These are phyloP conservation scores for Oscarella lobularis DNA, from an alignment of 37 sponge, comb jelly and placozoan genomes.

Conservation along the genomic window DNA sequence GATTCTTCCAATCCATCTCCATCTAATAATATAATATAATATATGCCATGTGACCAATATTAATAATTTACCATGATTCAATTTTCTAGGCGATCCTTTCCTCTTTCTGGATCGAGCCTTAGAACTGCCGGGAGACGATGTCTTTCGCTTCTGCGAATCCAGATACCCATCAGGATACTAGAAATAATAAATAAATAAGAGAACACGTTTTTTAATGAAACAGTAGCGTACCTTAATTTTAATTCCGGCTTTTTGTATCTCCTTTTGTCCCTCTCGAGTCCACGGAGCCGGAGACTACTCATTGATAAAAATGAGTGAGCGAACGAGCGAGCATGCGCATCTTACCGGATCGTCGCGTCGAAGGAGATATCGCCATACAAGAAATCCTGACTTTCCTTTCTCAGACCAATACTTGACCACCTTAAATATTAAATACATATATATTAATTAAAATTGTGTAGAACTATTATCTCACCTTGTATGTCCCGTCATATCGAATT, in stretches of 20 bases:
- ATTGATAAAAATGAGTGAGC: not conserved
- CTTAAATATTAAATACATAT: no score
- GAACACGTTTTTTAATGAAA: not conserved
- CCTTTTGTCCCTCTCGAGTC: slow-evolving; percentile 60
- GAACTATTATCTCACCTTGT: slow-evolving; percentile 62
- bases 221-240: slow-evolving; percentile 34
- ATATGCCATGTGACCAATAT: no score
- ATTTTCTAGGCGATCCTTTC: no score
- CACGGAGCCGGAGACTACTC: slow-evolving; percentile 74
- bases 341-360: slow-evolving; percentile 65
- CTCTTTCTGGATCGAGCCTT: no score
- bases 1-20: no score
- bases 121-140: no score
- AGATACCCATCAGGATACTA: slow-evolving; percentile 88
- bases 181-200: not conserved
- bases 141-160: slow-evolving; percentile 35
- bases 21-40: no score
- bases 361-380: slow-evolving; percentile 76
- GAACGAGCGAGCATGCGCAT: not conserved
- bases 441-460: not conserved
- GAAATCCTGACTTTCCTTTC: slow-evolving; percentile 50
- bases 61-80: no score
- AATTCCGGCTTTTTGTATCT: slow-evolving; percentile 53
- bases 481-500: slow-evolving; percentile 84
- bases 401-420: slow-evolving; percentile 91